Evolutionary conservation across 1,140 invertebrate species (phyloP).

Genomic region (Epicauta chinensis): DNA sequence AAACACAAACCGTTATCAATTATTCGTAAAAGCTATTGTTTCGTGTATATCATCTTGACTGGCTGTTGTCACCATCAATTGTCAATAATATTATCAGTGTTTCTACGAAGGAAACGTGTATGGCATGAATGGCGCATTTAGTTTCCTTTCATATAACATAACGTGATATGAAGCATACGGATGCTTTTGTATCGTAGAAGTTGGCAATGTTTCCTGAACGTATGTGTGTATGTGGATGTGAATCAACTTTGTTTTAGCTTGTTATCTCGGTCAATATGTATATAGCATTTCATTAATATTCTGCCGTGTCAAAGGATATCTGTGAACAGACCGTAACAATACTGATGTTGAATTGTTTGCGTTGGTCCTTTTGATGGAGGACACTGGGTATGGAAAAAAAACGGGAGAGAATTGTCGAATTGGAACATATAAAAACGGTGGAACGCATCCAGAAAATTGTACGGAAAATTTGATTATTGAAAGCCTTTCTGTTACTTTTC

Average conservation of each 20-base stretch:
- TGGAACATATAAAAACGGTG: too few relatives aligned
- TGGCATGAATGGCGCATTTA: constrained; percentile 4
- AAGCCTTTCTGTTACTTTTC: too few relatives aligned
- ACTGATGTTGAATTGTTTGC: background rate
- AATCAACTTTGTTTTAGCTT: constrained; percentile 22
- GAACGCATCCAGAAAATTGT: too few relatives aligned
- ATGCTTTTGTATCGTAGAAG: too few relatives aligned
- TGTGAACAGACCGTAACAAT: constrained; percentile 10
- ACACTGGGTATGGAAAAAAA: background rate
- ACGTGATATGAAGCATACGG: constrained; percentile 8
- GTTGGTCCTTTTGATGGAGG: background rate
- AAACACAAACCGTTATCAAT: too few relatives aligned
- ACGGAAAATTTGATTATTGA: too few relatives aligned
- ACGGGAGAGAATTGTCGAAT: too few relatives aligned
- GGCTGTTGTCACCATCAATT: constrained; percentile 1
- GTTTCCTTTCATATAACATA: constrained; percentile 9
- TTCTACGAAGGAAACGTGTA: constrained; percentile 9
- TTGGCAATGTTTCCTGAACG: too few relatives aligned
- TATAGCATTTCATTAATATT: constrained; percentile 24
- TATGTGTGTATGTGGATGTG: constrained; percentile 1
- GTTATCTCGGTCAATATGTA: constrained; percentile 24
- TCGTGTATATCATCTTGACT: background rate
- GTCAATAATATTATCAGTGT: constrained; percentile 6
- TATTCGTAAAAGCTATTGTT: background rate
- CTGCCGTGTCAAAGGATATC: constrained; percentile 22